Conservation (phyloP, 2,888 invertebrate species). For the Polia nebulosa region DNA sequence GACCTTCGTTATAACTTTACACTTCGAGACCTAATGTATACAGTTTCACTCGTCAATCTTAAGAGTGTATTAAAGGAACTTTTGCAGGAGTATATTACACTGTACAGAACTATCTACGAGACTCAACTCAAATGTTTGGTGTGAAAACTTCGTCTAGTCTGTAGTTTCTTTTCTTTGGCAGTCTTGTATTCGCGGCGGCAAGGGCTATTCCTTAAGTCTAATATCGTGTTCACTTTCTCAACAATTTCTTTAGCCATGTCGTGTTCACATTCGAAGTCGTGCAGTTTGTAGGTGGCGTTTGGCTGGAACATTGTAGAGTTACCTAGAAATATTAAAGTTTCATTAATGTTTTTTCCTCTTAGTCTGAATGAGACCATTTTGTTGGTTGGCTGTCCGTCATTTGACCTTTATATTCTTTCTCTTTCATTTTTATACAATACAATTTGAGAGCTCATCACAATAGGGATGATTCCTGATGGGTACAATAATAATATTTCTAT, state of each 20-base stretch:
- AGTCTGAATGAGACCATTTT: neutral
- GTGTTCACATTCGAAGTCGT: constrained; percentile 96
- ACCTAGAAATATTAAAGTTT: constrained; percentile 70
- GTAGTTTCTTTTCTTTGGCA: constrained; percentile 93
- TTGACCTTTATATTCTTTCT: too few species aligned
- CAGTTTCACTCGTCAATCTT: constrained; percentile 51
- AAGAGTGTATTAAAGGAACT: constrained; percentile 66
- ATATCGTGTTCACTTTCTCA: constrained; percentile 96
- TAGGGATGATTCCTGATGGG: too few species aligned
- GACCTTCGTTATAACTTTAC: constrained; percentile 34
- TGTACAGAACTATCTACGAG: constrained; percentile 61
- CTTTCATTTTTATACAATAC: too few species aligned
- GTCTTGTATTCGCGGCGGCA: constrained; percentile 96
- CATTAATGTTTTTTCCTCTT: neutral
- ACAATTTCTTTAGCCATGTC: constrained; percentile 95
- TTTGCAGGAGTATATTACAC: constrained; percentile 66
- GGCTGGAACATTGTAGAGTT: constrained; percentile 75
- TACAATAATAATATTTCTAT: too few species aligned
- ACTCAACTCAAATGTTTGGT: constrained; percentile 83
- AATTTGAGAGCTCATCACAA: too few species aligned
- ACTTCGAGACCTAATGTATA: constrained; percentile 50
- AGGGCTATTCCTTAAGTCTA: constrained; percentile 95
- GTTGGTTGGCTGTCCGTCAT: neutral
- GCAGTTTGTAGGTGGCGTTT: constrained; percentile 94
- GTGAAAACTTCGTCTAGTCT: constrained; percentile 92